Percentiles rank a stretch among this genome's conserved stretches.
phyloP scores from a whole-genome alignment of 1,140 invertebrate species.

The Hirudo medicinalis region DNA sequence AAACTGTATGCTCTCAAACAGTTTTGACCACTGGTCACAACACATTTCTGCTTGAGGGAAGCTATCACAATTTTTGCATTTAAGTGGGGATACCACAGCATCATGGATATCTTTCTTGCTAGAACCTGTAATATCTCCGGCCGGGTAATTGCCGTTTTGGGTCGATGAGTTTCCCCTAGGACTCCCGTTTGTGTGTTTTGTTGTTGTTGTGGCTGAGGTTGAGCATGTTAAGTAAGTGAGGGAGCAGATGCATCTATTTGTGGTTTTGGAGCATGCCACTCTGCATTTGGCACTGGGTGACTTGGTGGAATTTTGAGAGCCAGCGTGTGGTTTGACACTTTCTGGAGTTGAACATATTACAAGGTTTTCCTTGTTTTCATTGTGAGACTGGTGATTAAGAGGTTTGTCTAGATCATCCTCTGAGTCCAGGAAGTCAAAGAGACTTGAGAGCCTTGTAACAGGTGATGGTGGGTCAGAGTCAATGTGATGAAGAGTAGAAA shows the following conservation, averaged over 20 bases:
- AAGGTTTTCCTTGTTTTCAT: too few species aligned
- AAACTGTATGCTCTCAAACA: constrained; percentile 5
- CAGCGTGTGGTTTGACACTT: too few species aligned
- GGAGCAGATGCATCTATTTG: not conserved
- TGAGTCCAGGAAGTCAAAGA: too few species aligned
- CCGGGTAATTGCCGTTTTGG: not conserved
- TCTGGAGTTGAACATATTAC: too few species aligned
- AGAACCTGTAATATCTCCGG: not conserved
- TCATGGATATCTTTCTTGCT: not conserved
- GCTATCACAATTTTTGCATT: not conserved
- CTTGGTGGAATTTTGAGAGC: too few species aligned
- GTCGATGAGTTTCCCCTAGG: not conserved
- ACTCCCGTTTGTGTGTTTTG: not conserved
- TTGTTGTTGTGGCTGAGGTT: not conserved
- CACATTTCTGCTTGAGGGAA: not conserved
- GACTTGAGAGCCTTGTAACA: too few species aligned
- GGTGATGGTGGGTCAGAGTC: too few species aligned
- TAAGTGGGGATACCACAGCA: not conserved
- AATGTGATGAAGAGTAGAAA: too few species aligned
- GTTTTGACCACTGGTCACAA: not conserved
- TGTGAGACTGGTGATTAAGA: too few species aligned
- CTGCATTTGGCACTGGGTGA: not conserved
- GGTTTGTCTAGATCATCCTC: too few species aligned
- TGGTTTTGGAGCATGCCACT: not conserved
- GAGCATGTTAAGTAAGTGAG: not conserved